Base-by-base conservation (phyloP, 2,888 invertebrate species). In the Dromius quadrimaculatus region DNA sequence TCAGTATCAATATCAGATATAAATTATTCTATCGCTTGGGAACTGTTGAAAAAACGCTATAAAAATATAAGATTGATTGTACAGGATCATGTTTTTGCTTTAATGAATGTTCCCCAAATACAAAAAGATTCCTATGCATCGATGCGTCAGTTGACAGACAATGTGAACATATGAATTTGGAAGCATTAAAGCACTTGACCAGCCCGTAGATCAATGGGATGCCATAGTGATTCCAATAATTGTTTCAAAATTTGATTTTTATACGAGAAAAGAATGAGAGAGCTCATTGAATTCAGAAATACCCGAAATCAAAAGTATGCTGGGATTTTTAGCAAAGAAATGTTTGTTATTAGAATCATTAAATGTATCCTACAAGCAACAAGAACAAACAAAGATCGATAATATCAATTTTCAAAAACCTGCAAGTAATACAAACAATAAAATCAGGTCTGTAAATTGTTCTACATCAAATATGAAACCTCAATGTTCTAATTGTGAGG, bases 241-340 rank as follows among this genome's bases (percentile, higher is more conserved):
- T 5, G 72, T 73, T 3, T 71, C 71, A 3, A 77, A 76, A 69
- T 47, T 77, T 11, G 77, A 77, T 71, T 6, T 45, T 1, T 34
- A 61, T 5, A 76, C 76, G 0, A 72, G 71, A 15, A 72, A 72
- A 0, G 74, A 74, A 20, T 77, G 77, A 76, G 76, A 77, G 54
- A 59, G 59, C 28, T 28, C 8, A 8, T 8, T 28, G 3, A 28
- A 2, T 6, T 15, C 17, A 43, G 43, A 19, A 17, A n/a, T 43
- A 5, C 43, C 43, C 2, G 19, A 11, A 8, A 47, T 71, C 50
- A 54, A 71, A 50, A n/a, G 28, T 3, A 61, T 34, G 11, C 63
- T 45, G n/a, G n/a, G 64, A 45, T 63, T 43, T 45, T 34, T 70
- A 32, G 47, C 57, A 22, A 50, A 38, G n/a, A 38, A 38, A 38